These are phyloP conservation scores for Drosophila fuyamai DNA, from an alignment of 1,140 invertebrate genomes.

Conservation along the genomic window DNA sequence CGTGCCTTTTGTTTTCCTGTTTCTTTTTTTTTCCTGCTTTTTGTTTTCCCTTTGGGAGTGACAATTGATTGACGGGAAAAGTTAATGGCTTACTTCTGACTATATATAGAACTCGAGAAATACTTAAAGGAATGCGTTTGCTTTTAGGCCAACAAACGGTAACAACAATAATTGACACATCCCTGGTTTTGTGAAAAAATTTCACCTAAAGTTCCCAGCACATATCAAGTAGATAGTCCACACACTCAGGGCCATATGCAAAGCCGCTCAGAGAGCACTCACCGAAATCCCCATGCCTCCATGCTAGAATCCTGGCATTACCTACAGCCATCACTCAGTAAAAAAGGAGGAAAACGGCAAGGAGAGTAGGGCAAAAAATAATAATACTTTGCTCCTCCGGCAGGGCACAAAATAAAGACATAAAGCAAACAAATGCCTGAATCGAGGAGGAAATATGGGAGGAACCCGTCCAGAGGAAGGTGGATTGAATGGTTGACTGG, in stretches of 20 bases:
- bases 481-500: conserved; percentile 57
- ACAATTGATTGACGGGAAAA: conserved; percentile 80
- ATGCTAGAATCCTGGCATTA: conserved; percentile 45
- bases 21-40: conserved; percentile 10
- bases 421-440: conserved; percentile 76
- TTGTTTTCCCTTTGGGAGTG: conserved; percentile 55
- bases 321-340: conserved; percentile 66
- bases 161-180: conserved; percentile 72
- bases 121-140: conserved; percentile 30
- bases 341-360: conserved; percentile 28
- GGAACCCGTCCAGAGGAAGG: conserved; percentile 20
- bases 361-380: conserved; percentile 47
- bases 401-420: conserved; percentile 74
- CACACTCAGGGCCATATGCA: conserved; percentile 46
- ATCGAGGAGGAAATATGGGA: conserved; percentile 23
- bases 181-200: conserved; percentile 35
- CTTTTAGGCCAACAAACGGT: conserved; percentile 19
- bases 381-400: conserved; percentile 56
- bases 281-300: conserved; percentile 30
- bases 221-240: conserved; percentile 55
- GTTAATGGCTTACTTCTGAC: conserved; percentile 70
- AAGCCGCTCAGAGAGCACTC: conserved; percentile 61
- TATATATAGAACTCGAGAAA: conserved; percentile 20
- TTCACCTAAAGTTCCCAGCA: conserved; percentile 16
- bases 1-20: conserved; percentile 55